Evolutionary conservation across 2,113 vertebrate genomes (phyloP).

Genomic region (Narcine bancroftii): DNA sequence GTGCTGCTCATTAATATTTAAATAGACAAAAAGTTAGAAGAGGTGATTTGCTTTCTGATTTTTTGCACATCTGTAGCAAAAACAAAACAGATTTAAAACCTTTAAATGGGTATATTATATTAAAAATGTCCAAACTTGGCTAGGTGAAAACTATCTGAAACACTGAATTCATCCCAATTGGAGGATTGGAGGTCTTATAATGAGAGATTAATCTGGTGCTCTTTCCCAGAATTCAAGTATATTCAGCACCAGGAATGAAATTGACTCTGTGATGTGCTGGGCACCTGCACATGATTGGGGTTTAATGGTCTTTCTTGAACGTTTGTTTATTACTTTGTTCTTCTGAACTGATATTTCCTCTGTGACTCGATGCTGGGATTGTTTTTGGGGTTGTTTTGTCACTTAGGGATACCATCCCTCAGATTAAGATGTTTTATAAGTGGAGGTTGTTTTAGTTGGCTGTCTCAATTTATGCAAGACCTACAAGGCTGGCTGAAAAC

Average conservation of each 20-base stretch:
- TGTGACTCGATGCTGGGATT: no score
- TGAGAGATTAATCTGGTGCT: background rate
- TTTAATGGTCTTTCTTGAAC: background rate
- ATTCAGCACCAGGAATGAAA: background rate
- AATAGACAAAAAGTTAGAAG: background rate
- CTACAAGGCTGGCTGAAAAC: background rate
- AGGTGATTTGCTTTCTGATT: background rate
- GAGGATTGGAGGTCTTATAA: background rate
- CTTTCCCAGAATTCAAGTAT: background rate
- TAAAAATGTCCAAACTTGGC: background rate
- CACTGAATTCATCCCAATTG: background rate
- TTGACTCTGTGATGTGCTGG: background rate
- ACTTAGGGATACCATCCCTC: no score
- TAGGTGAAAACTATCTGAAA: background rate
- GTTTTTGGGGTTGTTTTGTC: no score
- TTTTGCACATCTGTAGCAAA: background rate
- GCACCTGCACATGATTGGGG: background rate
- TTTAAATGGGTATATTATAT: background rate
- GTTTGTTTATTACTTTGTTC: no score
- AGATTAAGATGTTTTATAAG: no score
- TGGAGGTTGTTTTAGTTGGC: background rate
- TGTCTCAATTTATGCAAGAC: no score
- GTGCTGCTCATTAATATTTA: background rate
- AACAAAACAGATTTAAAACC: background rate
- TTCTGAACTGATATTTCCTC: no score